Conservation (phyloP, 1,140 invertebrate species). For the Aphelenchoides fujianensis region DNA sequence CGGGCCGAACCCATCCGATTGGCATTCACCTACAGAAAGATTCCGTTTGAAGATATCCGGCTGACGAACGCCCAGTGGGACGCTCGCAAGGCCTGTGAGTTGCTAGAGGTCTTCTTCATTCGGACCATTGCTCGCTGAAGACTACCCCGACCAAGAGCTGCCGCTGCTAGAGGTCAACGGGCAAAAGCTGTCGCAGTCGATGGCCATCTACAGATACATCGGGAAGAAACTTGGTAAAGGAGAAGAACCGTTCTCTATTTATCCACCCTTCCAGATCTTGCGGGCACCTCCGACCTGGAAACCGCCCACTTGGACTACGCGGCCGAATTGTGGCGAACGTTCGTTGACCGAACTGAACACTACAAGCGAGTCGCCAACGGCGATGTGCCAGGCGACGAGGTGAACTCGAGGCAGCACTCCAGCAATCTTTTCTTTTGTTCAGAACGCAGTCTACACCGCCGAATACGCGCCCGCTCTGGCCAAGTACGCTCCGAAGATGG, state of each 20-base stretch:
- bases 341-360: neutral
- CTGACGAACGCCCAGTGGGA: slow-evolving; percentile 12
- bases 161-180: slow-evolving; percentile 17
- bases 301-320: slow-evolving; percentile 12
- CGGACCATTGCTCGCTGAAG: neutral
- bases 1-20: slow-evolving; percentile 31
- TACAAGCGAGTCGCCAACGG: slow-evolving; percentile 3
- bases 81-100: slow-evolving; percentile 11
- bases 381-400: neutral
- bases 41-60: slow-evolving; percentile 35
- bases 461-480: neutral
- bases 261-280: too few species aligned
- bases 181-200: neutral
- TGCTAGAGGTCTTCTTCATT: neutral
- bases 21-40: slow-evolving; percentile 23
- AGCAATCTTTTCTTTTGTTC: neutral
- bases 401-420: too few species aligned
- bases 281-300: slow-evolving; percentile 2
- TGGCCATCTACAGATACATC: slow-evolving; percentile 18
- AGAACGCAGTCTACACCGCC: neutral
- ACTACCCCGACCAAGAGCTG: neutral
- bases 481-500: slow-evolving; percentile 5
- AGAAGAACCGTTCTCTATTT: too few species aligned
- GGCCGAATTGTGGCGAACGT: slow-evolving; percentile 8
- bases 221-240: slow-evolving; percentile 1